Base-by-base conservation (phyloP, 2,888 invertebrate genomes). In the Acleris laterana region DNA sequence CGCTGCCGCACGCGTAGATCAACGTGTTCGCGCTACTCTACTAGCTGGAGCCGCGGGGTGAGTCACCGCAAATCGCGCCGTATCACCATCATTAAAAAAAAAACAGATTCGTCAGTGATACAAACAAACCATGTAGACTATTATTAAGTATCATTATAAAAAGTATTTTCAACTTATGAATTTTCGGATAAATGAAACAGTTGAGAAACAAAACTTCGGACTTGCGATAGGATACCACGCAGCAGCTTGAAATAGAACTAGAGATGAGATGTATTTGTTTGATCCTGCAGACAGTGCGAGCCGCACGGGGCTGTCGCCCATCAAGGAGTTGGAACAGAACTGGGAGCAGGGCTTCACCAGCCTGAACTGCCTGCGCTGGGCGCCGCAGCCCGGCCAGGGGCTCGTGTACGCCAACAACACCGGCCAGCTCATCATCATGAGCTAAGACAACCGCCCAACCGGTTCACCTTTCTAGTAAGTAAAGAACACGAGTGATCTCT, bases 341-440 rank as follows among this genome's bases (percentile, higher is more conserved):
- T 94, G 94, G 87, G 94, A 94, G 71, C 93, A 94, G 52, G 94
- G 94, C 56, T 95, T 95, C 77, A 95, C 96, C 63, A 96, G 96
- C 82, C 94, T 97, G 53, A 97, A 97, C 91, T 97, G 97, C 77
- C 96, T 97, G 61, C 94, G 96, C 62, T 98, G 97, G 97, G 94
- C 97, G 62, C 97, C 97, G 0, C 94, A 94, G 55, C 95, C 97
- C 0, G 97, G 97, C 0, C 96, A 97, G 80, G 97, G 97, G 2
- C 93, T 97, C 64, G 96, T 97, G 58, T 97, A 97, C 85, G 97
- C 97, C 22, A 97, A 97, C 72, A 97, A 97, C 83, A 95, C 96
- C 19, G 98, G 97, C 61, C 96, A 96, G 78, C 93, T 98, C 70
- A 95, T 95, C 78, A 94, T 96, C 75, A 93, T 96, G 82, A 94